Evolutionary conservation across 2,797 vertebrate genomes (phyloP), one percentile per base, ranked within the genome.

Genomic region (Sebastes alutus): DNA sequence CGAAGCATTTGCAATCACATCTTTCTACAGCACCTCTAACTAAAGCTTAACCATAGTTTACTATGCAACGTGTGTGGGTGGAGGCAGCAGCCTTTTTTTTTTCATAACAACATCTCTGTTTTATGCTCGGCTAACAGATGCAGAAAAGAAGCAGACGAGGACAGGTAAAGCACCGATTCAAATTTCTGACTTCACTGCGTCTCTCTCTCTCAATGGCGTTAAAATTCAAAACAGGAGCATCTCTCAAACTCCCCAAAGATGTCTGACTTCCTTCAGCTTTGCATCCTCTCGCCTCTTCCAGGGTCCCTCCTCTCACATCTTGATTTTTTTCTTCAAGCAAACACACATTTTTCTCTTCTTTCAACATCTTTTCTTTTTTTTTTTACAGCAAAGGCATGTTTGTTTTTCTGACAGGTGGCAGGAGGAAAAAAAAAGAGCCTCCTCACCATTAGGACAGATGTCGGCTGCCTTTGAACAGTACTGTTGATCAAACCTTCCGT

Each of bases 361-460:
- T 89, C 65, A 87, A 83, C 78, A 54, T 86, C 38, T 83, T 80
- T 54, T 22, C 10, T 11, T 61, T 62, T 70, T 62, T 33, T 64
- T 70, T 84, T 76, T 77, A 79, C 78, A 88, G 88, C 81, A 87
- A 87, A 90, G 88, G 74, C 79, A 32, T 86, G 89, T 92, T 92
- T 83, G 73, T 81, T 90, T 92, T 82, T 73, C 74, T 92, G 92
- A 93, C 90, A 93, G 91, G 92, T 91, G 86, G 87, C 84, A 85
- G 80, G 77, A 84, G 75, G 75, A 65, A 54, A 58, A 73, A 60
- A 74, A 82, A 74, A 80, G 78, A 81, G 55, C 46, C 61, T 83
- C 72, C 78, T 88, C 72, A 52, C 80, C 67, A 89, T 92, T 79
- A 86, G 86, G 83, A 91, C 87, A 88, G 86, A 87, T 82, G 87